Percentiles rank a stretch among this genome's conserved stretches.
Evolutionary conservation across 2,113 vertebrate species (phyloP).

Genomic region (Lycocorax pyrrhopterus): DNA sequence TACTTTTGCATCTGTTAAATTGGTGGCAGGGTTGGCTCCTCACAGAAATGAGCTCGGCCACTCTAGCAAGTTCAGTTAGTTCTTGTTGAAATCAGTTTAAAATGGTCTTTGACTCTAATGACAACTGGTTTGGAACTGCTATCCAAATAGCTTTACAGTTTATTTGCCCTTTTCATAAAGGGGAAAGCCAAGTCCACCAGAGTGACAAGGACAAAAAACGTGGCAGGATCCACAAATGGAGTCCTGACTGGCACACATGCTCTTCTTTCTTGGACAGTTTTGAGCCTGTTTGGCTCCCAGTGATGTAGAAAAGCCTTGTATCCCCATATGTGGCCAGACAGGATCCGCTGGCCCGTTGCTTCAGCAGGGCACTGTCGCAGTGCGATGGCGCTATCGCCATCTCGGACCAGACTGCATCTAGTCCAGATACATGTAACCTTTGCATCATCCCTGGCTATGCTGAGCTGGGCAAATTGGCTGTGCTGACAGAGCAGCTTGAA

Average conservation of each 20-base stretch:
- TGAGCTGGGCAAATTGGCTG: not conserved
- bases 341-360: not conserved
- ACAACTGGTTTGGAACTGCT: not conserved
- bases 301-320: not conserved
- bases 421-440: not conserved
- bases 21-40: not conserved
- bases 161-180: not conserved
- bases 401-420: not conserved
- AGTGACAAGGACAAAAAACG: not conserved
- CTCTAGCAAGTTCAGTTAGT: not conserved
- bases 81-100: not conserved
- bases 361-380: not conserved
- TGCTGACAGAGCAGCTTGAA: not conserved
- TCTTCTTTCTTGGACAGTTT: not conserved
- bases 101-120: not conserved
- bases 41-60: not conserved
- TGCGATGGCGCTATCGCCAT: rapidly evolving
- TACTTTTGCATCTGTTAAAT: not conserved
- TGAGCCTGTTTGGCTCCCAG: not conserved
- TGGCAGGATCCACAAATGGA: not conserved
- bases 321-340: not conserved
- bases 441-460: not conserved
- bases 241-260: not conserved
- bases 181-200: not conserved
- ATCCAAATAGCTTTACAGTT: not conserved